Base-by-base conservation (phyloP, 2,888 invertebrate species). In the Trachelus tabidus region DNA sequence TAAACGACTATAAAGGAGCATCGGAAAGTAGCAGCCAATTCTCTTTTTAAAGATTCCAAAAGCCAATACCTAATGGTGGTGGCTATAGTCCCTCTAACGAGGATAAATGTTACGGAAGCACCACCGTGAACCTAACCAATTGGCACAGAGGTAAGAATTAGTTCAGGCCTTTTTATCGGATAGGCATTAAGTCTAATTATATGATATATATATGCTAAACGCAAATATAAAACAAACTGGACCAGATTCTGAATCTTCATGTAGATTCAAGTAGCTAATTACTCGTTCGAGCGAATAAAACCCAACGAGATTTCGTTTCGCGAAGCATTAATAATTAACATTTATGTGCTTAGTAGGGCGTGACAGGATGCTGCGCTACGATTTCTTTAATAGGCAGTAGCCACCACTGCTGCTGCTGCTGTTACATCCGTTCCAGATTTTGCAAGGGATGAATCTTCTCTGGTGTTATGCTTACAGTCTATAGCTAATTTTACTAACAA, bases 291-390 rank as follows among this genome's bases (percentile, higher is more conserved):
- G 69, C 76, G 71, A 77, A 75, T 79, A 76, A 76, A 68, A 73
- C 79, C 83, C 86, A 83, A 85, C 85, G 84, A 85, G 84, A 82
- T 82, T 82, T 73, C 79, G 83, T 83, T 83, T 83, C 31, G 31
- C 71, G 71, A 31, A 34, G 71, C 71, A 34, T 71, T 71, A 71
- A 71, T 71, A 71, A 71, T 33, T 30, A 31, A 71, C 34, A 31
- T 34, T 71, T 34, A 34, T 71, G 33, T 71, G 71, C 71, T 71
- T 34, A 34, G 34, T 71, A 71, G 71, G 71, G 71, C 71, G 71
- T 71, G 71, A 71, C 31, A 23, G 31, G 71, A 71, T 71, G 71
- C 71, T 71, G 12, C 31, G 71, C 71, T 33, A 23, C 71, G 30
- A 34, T 56, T 56, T 56, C 2, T 23, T 56, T 56, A 56, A 9